These are phyloP conservation scores for Leptinotarsa defecta DNA, from an alignment of 1,140 invertebrate genomes.

Conservation along the genomic window DNA sequence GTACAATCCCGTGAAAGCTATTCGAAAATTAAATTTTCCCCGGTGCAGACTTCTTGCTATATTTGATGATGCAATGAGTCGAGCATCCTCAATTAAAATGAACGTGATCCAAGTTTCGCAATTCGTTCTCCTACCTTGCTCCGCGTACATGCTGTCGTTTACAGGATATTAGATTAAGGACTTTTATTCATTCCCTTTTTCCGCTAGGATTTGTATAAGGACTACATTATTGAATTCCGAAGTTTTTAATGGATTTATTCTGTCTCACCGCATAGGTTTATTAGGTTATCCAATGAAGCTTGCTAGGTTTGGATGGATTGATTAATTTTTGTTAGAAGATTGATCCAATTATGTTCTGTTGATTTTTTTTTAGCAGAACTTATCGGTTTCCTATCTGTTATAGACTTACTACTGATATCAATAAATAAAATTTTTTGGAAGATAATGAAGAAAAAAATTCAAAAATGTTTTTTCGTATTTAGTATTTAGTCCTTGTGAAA, in stretches of 20 bases:
- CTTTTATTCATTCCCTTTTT: slow-evolving; percentile 31
- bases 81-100: slow-evolving; percentile 40
- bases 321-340: not conserved
- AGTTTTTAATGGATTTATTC: slow-evolving; percentile 29
- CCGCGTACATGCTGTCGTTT: slow-evolving; percentile 27
- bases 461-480: too few relatives aligned
- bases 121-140: slow-evolving; percentile 30
- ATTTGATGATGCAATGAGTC: slow-evolving; percentile 32
- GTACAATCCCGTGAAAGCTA: too few relatives aligned
- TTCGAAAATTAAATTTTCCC: too few relatives aligned
- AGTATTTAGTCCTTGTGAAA: too few relatives aligned
- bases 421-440: too few relatives aligned
- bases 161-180: slow-evolving; percentile 34
- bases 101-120: slow-evolving; percentile 34
- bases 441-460: too few relatives aligned
- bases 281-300: slow-evolving; percentile 1
- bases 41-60: too few relatives aligned
- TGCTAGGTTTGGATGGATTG: not conserved
- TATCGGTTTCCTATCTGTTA: too few relatives aligned
- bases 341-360: not conserved
- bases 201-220: slow-evolving; percentile 22
- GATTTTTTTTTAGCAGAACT: too few relatives aligned
- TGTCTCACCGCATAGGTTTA: slow-evolving; percentile 17
- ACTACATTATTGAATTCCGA: slow-evolving; percentile 25
- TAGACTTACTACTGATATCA: too few relatives aligned